phyloP scores from a whole-genome alignment of 1,140 invertebrate species.

The Tenebrio molitor region DNA sequence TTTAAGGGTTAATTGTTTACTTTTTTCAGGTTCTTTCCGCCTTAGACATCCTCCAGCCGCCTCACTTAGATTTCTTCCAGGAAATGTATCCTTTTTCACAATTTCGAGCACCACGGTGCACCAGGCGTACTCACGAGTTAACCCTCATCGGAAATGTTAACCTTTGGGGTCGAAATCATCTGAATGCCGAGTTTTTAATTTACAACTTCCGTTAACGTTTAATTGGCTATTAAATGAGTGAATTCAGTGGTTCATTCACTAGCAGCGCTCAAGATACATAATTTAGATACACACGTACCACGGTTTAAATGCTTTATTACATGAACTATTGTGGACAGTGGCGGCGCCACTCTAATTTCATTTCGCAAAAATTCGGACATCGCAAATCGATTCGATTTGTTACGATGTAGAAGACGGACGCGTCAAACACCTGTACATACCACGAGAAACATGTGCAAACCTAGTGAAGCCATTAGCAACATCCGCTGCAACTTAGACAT shows the following conservation, averaged over 20 bases:
- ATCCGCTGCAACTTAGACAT: conserved; percentile 4
- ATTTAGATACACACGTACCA: conserved; percentile 48
- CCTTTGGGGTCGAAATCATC: conserved; percentile 48
- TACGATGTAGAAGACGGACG: too few relatives aligned
- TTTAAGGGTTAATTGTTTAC: not conserved
- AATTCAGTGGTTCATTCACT: conserved; percentile 48
- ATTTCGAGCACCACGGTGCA: too few relatives aligned
- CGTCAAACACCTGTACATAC: conserved; percentile 27
- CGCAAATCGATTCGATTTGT: too few relatives aligned
- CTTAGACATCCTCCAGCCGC: conserved; percentile 95
- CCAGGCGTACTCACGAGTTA: conserved; percentile 17
- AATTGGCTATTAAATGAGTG: conserved; percentile 50
- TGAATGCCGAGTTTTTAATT: conserved; percentile 47
- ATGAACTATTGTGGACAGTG: conserved; percentile 20
- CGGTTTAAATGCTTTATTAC: conserved; percentile 26
- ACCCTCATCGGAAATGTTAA: conserved; percentile 46
- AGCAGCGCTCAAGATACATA: conserved; percentile 46
- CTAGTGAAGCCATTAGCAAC: conserved; percentile 5
- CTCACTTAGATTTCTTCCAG: conserved; percentile 97
- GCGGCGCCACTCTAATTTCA: conserved; percentile 5
- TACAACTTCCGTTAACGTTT: conserved; percentile 53
- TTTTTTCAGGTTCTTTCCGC: conserved; percentile 89
- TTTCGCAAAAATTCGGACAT: not conserved
- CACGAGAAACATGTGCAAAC: conserved; percentile 12
- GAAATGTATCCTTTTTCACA: conserved; percentile 97